phyloP scores from a whole-genome alignment of 2,113 vertebrate species.

The Galbula dea region DNA sequence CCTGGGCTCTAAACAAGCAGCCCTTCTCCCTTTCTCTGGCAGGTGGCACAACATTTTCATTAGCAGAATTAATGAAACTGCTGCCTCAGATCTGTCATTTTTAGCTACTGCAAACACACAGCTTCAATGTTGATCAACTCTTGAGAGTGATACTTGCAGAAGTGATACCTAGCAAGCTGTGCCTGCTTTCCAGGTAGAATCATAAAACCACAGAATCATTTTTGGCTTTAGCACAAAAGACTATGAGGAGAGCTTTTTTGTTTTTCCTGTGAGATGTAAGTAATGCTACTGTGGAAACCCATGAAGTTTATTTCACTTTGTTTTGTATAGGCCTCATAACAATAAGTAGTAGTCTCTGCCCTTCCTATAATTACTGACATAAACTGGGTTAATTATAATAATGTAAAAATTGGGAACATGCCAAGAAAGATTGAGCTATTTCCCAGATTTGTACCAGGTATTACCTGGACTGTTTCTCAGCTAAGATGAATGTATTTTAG shows the following conservation, averaged over 20 bases:
- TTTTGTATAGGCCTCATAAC: not conserved
- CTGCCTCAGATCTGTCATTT: not conserved
- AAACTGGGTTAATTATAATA: constrained; percentile 3
- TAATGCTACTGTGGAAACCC: not conserved
- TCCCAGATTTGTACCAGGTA: not conserved
- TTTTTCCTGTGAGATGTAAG: not conserved
- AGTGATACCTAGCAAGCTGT: not conserved
- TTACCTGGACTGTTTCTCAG: not conserved
- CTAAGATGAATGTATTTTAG: not conserved
- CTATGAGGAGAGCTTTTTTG: not conserved
- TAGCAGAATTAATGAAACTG: not conserved
- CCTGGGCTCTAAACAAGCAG: not conserved
- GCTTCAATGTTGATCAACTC: fast-evolving
- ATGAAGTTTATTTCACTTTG: not conserved
- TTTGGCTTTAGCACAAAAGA: not conserved
- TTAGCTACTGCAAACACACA: not conserved
- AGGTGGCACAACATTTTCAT: not conserved
- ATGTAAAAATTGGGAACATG: not conserved
- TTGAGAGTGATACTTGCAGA: not conserved
- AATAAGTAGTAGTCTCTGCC: not conserved
- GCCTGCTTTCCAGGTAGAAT: constrained; percentile 4
- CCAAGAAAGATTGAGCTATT: not conserved
- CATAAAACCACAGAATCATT: not conserved
- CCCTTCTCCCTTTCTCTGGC: not conserved
- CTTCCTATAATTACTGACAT: not conserved